Conservation (phyloP, 1,140 invertebrate genomes). For the Drosophila dunni region DNA sequence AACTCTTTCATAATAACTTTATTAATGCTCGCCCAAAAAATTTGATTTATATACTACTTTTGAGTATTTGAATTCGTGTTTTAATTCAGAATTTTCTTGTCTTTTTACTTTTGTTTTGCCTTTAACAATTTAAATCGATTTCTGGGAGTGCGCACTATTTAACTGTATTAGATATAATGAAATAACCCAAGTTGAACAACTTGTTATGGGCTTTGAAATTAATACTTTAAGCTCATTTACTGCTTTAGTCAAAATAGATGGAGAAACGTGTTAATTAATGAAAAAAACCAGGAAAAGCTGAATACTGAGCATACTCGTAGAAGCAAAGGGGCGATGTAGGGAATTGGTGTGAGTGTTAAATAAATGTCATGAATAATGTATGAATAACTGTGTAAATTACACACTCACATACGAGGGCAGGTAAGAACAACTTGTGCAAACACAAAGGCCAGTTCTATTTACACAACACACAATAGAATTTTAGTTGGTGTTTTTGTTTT, state of each 20-base stretch:
- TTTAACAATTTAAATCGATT: no score
- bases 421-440: conserved; percentile 60
- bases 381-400: conserved; percentile 74
- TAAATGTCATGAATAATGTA: conserved; percentile 81
- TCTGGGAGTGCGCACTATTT: no score
- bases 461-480: conserved; percentile 16
- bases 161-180: no score
- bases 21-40: no score
- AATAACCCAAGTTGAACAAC: no score
- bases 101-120: no score
- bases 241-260: conserved; percentile 7
- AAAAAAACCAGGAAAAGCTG: conserved; percentile 40
- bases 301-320: not conserved
- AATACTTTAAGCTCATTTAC: conserved; percentile 5
- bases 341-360: conserved; percentile 64
- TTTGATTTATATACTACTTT: no score
- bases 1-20: not conserved
- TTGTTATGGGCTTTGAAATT: not conserved
- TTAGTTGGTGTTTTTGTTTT: not conserved
- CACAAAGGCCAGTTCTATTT: conserved; percentile 46
- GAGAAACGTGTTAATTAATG: conserved; percentile 69
- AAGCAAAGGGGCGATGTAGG: conserved; percentile 35
- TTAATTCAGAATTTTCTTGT: no score
- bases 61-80: no score
- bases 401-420: conserved; percentile 39